phyloP scores from a whole-genome alignment of 2,797 vertebrate genomes.

The Arnoldichthys spilopterus region DNA sequence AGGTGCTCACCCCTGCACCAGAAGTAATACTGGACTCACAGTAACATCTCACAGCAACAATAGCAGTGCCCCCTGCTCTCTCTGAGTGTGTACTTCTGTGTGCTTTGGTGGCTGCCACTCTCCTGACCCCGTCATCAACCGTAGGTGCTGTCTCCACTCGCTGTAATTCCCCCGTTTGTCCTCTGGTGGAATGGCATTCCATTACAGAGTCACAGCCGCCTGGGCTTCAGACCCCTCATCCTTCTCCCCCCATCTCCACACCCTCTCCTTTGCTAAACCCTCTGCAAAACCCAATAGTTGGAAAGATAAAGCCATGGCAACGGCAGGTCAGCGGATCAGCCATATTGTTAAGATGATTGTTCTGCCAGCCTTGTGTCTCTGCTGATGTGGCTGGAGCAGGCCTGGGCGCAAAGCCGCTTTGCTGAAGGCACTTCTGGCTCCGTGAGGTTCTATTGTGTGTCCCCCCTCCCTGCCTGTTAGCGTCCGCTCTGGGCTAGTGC shows the following conservation, averaged over 20 bases:
- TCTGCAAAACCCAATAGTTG: constrained; percentile 54
- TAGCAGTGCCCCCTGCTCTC: background rate
- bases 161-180: background rate
- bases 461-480: constrained; percentile 26
- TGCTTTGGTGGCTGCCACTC: constrained; percentile 9
- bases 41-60: background rate
- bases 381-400: constrained; percentile 79
- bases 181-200: constrained; percentile 68
- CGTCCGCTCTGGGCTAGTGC: constrained; percentile 65
- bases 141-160: background rate
- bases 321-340: constrained; percentile 77
- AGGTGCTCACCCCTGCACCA: background rate
- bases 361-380: constrained; percentile 83
- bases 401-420: constrained; percentile 81
- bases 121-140: constrained; percentile 17
- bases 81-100: background rate
- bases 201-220: constrained; percentile 62
- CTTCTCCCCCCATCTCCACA: constrained; percentile 68
- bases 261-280: constrained; percentile 68
- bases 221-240: constrained; percentile 44
- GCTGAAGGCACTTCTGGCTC: constrained; percentile 82
- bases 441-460: constrained; percentile 55
- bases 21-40: background rate
- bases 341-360: constrained; percentile 83
- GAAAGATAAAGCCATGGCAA: constrained; percentile 52